phyloP scores from a whole-genome alignment of 2,113 vertebrate species.

The Dipodomys spectabilis region DNA sequence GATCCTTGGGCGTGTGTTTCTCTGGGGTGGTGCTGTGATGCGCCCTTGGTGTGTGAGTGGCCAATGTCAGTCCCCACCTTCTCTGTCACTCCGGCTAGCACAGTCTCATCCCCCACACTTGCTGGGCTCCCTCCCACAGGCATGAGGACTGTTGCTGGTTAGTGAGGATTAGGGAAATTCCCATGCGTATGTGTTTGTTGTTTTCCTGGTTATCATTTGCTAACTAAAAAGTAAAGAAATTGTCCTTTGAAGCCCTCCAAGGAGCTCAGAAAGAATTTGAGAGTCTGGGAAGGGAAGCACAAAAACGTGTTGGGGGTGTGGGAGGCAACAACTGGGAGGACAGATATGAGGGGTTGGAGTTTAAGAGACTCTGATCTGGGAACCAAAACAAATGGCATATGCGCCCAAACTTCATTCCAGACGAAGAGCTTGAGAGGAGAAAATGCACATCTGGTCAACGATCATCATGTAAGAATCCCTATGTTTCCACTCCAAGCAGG shows the following conservation, averaged over 20 bases:
- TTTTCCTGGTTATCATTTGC: constrained; percentile 39
- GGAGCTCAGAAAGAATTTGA: not conserved
- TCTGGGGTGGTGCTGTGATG: not conserved
- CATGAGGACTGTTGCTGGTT: not conserved
- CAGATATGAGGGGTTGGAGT: not conserved
- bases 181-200: not conserved
- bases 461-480: not conserved
- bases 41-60: not conserved
- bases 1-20: constrained; percentile 3
- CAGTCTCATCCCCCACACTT: constrained; percentile 30
- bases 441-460: not conserved
- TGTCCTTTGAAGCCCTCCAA: not conserved
- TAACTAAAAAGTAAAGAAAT: constrained; percentile 14
- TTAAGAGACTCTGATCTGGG: constrained; percentile 17
- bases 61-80: not conserved
- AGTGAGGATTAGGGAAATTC: constrained; percentile 16
- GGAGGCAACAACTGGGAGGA: not conserved
- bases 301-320: not conserved
- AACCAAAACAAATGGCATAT: not conserved
- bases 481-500: not conserved
- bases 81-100: not conserved
- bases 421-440: constrained; percentile 34
- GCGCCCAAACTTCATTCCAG: not conserved
- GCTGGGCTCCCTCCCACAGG: constrained; percentile 31
- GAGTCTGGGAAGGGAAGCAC: not conserved